Conservation (phyloP, 2,113 vertebrate species). For the Austrofundulus limnaeus region DNA sequence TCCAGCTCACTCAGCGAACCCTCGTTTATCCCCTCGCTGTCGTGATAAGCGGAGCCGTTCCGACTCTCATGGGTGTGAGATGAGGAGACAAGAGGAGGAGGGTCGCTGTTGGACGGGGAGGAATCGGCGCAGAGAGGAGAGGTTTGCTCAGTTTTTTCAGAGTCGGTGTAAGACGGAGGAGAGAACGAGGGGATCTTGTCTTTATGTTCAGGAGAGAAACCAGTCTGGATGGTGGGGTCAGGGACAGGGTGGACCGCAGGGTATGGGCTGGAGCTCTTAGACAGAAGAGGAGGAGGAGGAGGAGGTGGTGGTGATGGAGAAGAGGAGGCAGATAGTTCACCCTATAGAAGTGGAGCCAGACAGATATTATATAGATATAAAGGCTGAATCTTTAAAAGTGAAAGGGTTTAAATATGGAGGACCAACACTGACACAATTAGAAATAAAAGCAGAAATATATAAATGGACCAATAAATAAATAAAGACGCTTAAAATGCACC, state of each 20-base stretch:
- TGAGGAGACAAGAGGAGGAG: background rate
- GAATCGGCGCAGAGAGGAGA: background rate
- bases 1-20: background rate
- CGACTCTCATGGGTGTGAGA: background rate
- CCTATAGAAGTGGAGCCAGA: constrained; percentile 49
- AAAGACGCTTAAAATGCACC: no score
- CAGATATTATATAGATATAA: no score
- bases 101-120: background rate
- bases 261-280: constrained; percentile 64
- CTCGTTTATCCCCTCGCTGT: background rate
- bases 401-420: no score
- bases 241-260: constrained; percentile 74
- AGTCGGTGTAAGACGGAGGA: constrained; percentile 3
- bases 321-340: constrained; percentile 19
- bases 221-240: constrained; percentile 77
- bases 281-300: constrained; percentile 41
- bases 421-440: no score
- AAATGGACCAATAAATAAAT: no score
- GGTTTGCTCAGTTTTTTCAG: constrained; percentile 1
- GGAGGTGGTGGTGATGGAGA: constrained; percentile 42
- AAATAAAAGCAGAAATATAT: no score
- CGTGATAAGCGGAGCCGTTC: background rate
- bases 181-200: constrained; percentile 6
- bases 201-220: constrained; percentile 67
- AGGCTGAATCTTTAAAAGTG: no score